Percentiles rank a stretch among this genome's conserved stretches.
These are phyloP conservation scores for Holothuria leucospilota DNA, from an alignment of 53 echinoderm and acorn worm species.

Conservation along the genomic window DNA sequence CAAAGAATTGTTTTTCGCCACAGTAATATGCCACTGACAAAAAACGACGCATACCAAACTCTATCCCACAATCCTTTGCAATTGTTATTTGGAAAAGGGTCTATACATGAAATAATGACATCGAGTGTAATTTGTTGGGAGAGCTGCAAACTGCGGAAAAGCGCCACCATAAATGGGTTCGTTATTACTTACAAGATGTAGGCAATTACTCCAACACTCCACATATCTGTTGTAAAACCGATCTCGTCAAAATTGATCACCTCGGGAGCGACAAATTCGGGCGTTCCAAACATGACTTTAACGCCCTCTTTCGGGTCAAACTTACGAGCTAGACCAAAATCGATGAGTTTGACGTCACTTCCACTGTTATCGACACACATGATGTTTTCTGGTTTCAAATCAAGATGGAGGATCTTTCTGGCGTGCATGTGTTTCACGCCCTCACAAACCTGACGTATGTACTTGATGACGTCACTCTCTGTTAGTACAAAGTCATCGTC, in stretches of 20 bases:
- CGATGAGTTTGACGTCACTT: slow-evolving; percentile 90
- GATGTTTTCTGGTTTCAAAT: slow-evolving; percentile 97
- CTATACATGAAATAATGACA: no score
- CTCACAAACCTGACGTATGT: slow-evolving; percentile 96
- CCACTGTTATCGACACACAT: slow-evolving; percentile 89
- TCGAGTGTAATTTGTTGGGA: no score
- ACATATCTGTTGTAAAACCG: slow-evolving; percentile 90
- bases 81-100: no score
- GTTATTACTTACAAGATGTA: slow-evolving; percentile 85
- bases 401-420: slow-evolving; percentile 84
- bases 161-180: no score
- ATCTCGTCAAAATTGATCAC: slow-evolving; percentile 95
- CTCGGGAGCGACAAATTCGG: slow-evolving; percentile 99
- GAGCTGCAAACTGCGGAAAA: no score
- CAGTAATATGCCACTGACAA: no score
- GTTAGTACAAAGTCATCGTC: slow-evolving; percentile 92
- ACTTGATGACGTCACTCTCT: slow-evolving; percentile 95
- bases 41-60: no score
- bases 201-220: slow-evolving; percentile 99
- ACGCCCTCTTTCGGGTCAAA: slow-evolving; percentile 76
- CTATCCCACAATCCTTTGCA: no score
- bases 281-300: slow-evolving; percentile 97
- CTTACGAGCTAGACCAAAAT: slow-evolving; percentile 91
- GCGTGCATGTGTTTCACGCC: slow-evolving; percentile 95
- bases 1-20: no score